Percentiles rank a stretch among this genome's conserved stretches.
Evolutionary conservation across 2,797 vertebrate genomes (phyloP).

Genomic region (Manis pentadactyla): DNA sequence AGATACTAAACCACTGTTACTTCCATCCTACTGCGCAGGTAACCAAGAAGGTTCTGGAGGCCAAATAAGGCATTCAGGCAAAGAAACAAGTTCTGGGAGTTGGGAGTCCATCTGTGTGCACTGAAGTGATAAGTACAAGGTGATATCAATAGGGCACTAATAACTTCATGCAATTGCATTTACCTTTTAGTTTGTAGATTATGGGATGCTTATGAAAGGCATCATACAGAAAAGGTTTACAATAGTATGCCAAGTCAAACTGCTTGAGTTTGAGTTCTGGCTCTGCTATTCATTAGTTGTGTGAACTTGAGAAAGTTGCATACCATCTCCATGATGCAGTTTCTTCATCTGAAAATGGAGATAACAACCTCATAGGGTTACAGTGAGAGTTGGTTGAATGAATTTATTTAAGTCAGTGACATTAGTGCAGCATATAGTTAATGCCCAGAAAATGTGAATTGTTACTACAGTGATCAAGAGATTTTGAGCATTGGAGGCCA

Average conservation of each 20-base stretch:
- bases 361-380: not conserved
- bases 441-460: not conserved
- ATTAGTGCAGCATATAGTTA: not conserved
- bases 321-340: not conserved
- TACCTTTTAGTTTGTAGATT: conserved; percentile 7
- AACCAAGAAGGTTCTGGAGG: not conserved
- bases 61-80: not conserved
- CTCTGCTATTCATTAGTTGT: not conserved
- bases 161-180: not conserved
- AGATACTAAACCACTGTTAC: not conserved
- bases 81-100: not conserved
- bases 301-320: not conserved
- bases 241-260: not conserved
- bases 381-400: not conserved
- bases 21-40: not conserved
- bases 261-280: not conserved
- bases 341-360: not conserved
- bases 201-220: not conserved
- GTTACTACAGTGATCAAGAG: not conserved
- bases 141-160: not conserved
- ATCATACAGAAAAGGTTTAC: not conserved
- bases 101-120: not conserved
- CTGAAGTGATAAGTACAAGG: not conserved
- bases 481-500: not conserved
- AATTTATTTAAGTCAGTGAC: not conserved